These are phyloP conservation scores for Platorchestia sp. DNA, from an alignment of 1,140 invertebrate genomes.

Conservation along the genomic window DNA sequence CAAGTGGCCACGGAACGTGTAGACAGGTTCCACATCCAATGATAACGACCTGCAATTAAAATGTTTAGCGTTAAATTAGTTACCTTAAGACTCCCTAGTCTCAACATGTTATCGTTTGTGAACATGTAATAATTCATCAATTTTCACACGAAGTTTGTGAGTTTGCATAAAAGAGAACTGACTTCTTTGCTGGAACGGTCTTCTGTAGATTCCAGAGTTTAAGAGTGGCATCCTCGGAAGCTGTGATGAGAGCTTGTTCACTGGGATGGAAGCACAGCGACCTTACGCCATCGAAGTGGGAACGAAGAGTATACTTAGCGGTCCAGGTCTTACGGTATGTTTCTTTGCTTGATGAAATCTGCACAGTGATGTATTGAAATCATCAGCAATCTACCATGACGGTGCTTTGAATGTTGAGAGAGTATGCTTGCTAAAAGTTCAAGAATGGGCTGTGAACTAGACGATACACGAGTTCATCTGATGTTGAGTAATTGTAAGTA, in stretches of 20 bases:
- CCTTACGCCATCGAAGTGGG: slow-evolving; percentile 97
- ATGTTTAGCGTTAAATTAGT: not conserved
- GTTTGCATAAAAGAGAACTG: not conserved
- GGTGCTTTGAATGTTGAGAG: not conserved
- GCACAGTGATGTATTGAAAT: slow-evolving; percentile 55
- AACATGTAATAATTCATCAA: not conserved
- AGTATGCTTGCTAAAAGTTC: not conserved
- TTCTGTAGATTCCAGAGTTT: slow-evolving; percentile 57
- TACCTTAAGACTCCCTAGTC: not conserved
- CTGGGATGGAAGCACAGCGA: slow-evolving; percentile 97
- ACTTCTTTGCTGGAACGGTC: slow-evolving; percentile 59
- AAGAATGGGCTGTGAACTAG: not conserved
- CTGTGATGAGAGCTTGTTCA: slow-evolving; percentile 96
- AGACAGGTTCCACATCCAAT: slow-evolving; percentile 97
- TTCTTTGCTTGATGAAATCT: slow-evolving; percentile 89
- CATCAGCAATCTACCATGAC: not conserved
- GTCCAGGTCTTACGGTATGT: slow-evolving; percentile 98
- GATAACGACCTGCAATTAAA: slow-evolving; percentile 80
- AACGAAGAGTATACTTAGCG: slow-evolving; percentile 95
- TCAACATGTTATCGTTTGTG: not conserved
- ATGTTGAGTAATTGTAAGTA: not conserved
- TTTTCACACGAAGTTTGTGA: not conserved
- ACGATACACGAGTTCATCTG: not conserved
- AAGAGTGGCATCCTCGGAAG: slow-evolving; percentile 97
- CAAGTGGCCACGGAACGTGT: slow-evolving; percentile 95